Conservation (phyloP, 1,140 invertebrate genomes). For the Micrasema longulum region DNA sequence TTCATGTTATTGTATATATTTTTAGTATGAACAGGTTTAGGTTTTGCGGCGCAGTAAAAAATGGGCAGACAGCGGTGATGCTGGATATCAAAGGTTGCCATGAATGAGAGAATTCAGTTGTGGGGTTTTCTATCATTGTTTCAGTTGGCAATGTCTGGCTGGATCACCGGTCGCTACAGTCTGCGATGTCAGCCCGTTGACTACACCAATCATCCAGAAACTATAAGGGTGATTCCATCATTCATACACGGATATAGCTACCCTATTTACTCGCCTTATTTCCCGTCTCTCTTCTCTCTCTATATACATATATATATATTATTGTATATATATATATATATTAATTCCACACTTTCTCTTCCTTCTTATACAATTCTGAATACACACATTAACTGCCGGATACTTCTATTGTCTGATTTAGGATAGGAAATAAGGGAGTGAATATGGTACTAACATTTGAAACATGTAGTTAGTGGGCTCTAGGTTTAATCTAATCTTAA, state of each 20-base stretch:
- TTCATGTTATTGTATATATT: too few relatives aligned
- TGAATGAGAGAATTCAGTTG: slow-evolving; percentile 52
- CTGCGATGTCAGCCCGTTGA: slow-evolving; percentile 95
- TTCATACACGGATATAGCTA: slow-evolving; percentile 16
- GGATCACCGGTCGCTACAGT: slow-evolving; percentile 92
- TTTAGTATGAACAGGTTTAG: too few relatives aligned
- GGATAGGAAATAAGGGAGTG: slow-evolving; percentile 20
- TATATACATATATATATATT: too few relatives aligned
- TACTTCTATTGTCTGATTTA: background rate
- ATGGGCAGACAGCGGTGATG: too few relatives aligned
- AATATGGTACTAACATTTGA: slow-evolving; percentile 3
- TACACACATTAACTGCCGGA: too few relatives aligned
- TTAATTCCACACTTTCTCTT: too few relatives aligned
- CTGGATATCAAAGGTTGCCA: background rate
- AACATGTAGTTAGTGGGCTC: slow-evolving; percentile 19
- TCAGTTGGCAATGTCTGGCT: slow-evolving; percentile 86
- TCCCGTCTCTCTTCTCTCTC: slow-evolving; percentile 15
- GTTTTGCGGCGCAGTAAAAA: too few relatives aligned
- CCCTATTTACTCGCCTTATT: slow-evolving; percentile 21
- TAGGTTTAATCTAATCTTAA: background rate
- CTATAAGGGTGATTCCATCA: slow-evolving; percentile 79
- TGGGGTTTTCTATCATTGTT: slow-evolving; percentile 71
- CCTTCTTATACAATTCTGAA: too few relatives aligned
- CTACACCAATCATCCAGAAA: slow-evolving; percentile 89
- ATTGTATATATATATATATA: too few relatives aligned